A percentile compares a stretch with the other conserved stretches of the same genome.
Conservation (phyloP, 1,140 invertebrate genomes). For the Drosophila busckii region DNA sequence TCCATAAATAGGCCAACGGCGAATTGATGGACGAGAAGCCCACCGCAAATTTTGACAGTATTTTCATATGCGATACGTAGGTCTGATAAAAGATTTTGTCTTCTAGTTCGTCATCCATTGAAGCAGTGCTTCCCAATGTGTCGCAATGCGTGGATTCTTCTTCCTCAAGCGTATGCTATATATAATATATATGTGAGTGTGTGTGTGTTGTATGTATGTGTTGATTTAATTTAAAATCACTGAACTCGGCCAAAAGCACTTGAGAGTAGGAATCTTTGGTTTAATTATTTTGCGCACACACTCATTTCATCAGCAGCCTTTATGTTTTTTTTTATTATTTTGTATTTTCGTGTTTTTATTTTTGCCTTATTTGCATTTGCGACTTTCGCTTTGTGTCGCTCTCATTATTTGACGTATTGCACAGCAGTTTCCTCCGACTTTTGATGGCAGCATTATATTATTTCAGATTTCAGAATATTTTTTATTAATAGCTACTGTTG, state of each 20-base stretch:
- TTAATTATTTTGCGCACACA: too few relatives aligned
- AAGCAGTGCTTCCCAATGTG: conserved; percentile 10
- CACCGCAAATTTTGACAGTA: conserved; percentile 87
- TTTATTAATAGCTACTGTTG: conserved; percentile 43
- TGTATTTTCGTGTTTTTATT: conserved; percentile 28
- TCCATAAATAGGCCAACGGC: conserved; percentile 85
- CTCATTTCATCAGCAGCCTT: too few relatives aligned
- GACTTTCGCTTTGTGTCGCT: conserved; percentile 22
- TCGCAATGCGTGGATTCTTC: not conserved
- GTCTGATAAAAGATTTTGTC: conserved; percentile 91
- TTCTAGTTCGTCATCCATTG: conserved; percentile 93
- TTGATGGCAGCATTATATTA: conserved; percentile 39
- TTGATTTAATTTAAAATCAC: too few relatives aligned
- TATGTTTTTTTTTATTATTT: too few relatives aligned
- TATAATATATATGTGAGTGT: not conserved
- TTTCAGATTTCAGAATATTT: conserved; percentile 47
- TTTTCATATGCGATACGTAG: conserved; percentile 89
- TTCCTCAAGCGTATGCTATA: not conserved
- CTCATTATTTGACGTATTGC: conserved; percentile 35
- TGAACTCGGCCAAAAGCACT: too few relatives aligned
- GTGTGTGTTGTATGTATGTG: not conserved
- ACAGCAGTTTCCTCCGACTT: conserved; percentile 29
- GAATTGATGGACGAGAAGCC: conserved; percentile 83
- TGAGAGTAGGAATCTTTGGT: too few relatives aligned
- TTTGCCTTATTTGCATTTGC: conserved; percentile 17